These are phyloP conservation scores for Meloidogyne exigua DNA, from an alignment of 1,140 invertebrate species.

Conservation along the genomic window DNA sequence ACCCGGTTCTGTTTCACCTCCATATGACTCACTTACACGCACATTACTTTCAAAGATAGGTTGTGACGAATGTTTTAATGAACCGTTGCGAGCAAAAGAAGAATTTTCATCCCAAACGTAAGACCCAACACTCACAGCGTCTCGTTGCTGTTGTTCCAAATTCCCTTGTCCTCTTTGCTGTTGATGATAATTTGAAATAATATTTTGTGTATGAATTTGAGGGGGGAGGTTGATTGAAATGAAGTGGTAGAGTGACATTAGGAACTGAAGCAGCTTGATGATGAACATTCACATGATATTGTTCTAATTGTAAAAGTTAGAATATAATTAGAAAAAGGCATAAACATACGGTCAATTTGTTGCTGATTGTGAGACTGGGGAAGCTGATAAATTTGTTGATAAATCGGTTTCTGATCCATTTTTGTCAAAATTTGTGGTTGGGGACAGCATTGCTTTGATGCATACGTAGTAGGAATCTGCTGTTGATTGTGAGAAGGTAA, in stretches of 20 bases:
- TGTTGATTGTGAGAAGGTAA: background rate
- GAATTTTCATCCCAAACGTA: conserved; percentile 16
- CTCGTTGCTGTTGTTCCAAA: conserved; percentile 10
- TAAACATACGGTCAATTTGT: background rate
- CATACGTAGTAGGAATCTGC: background rate
- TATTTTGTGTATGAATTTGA: background rate
- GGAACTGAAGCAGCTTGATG: background rate
- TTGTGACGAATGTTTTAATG: background rate
- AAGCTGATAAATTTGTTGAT: background rate
- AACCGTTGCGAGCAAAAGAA: background rate
- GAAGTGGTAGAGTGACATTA: background rate
- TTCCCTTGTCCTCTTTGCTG: background rate
- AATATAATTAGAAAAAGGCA: background rate
- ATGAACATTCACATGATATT: background rate
- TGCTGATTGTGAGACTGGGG: background rate
- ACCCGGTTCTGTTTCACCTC: background rate
- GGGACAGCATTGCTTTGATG: background rate
- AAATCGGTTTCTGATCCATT: background rate
- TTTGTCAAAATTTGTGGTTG: background rate
- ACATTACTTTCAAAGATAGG: background rate
- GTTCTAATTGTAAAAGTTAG: background rate
- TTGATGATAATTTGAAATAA: background rate
- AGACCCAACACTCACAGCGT: conserved; percentile 2
- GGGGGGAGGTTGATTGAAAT: conserved; percentile 9
- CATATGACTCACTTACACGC: background rate